These are phyloP conservation scores for Zosterops hypoxanthus DNA, from an alignment of 2,113 vertebrate genomes.

Conservation along the genomic window DNA sequence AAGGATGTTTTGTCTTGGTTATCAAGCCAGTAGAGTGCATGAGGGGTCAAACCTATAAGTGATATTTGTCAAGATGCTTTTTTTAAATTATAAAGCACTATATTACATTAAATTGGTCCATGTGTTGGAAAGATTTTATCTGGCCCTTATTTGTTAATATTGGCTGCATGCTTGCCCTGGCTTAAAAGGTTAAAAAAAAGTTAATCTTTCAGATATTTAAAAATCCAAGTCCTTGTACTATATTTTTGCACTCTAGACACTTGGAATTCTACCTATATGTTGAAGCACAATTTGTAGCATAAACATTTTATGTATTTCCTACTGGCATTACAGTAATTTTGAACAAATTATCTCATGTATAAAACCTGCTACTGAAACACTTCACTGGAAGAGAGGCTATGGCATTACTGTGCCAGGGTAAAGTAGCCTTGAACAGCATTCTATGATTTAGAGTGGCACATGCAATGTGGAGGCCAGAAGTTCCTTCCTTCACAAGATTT, in stretches of 20 bases:
- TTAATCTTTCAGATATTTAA: neutral
- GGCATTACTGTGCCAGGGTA: neutral
- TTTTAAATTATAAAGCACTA: neutral
- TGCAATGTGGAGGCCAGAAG: accelerated
- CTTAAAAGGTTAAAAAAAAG: neutral
- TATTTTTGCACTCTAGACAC: neutral
- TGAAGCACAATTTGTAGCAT: neutral
- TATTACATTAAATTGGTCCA: neutral
- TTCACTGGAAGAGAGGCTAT: neutral
- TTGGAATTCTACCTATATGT: neutral
- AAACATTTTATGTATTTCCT: neutral
- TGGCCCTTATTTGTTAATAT: neutral
- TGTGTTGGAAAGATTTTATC: neutral
- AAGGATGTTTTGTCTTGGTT: neutral
- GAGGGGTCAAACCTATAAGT: neutral
- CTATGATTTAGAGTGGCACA: neutral
- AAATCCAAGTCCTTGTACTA: accelerated
- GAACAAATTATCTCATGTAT: accelerated
- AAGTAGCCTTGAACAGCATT: neutral
- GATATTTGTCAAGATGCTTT: neutral
- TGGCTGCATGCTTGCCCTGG: neutral
- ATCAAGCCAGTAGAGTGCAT: neutral
- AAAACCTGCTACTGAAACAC: neutral
- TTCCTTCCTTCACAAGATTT: neutral
- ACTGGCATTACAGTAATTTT: neutral